phyloP scores from a whole-genome alignment of 2,888 invertebrate genomes.

The Eupithecia centaureata region DNA sequence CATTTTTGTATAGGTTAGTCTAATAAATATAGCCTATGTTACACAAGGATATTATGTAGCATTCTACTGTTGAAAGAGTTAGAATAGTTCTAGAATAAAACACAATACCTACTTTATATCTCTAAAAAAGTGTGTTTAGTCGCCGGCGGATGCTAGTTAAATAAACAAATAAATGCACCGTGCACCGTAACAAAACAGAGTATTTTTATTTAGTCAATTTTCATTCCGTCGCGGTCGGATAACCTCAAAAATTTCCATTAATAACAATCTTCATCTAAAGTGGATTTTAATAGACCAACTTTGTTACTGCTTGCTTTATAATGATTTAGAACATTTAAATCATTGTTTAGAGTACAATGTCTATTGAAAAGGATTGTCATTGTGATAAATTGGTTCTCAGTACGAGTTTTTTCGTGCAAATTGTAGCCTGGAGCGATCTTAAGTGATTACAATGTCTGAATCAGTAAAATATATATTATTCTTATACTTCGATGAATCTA shows the following conservation, averaged over 20 bases:
- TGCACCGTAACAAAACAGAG: conserved; percentile 4
- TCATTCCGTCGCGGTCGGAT: conserved; percentile 30
- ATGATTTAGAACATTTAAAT: conserved; percentile 52
- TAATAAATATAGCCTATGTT: too few relatives aligned
- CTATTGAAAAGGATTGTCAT: conserved; percentile 49
- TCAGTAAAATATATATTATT: conserved; percentile 14
- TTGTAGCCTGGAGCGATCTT: conserved; percentile 31
- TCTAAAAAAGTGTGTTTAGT: too few relatives aligned
- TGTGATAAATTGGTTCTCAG: conserved; percentile 43
- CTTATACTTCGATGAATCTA: not conserved
- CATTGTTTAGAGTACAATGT: conserved; percentile 46
- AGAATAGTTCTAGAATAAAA: too few relatives aligned
- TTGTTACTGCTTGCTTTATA: conserved; percentile 51
- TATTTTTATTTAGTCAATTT: conserved; percentile 1
- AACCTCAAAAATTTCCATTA: conserved; percentile 53
- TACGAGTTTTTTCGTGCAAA: conserved; percentile 35
- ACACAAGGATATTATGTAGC: too few relatives aligned
- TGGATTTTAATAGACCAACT: conserved; percentile 64
- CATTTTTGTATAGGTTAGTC: too few relatives aligned
- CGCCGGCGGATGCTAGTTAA: too few relatives aligned
- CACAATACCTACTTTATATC: too few relatives aligned
- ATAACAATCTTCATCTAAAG: conserved; percentile 53
- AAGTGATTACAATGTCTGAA: conserved; percentile 31
- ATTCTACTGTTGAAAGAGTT: too few relatives aligned
- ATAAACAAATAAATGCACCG: conserved; percentile 5